phyloP scores from a whole-genome alignment of 2,888 invertebrate species.

The Agonopterix alstromeriana region DNA sequence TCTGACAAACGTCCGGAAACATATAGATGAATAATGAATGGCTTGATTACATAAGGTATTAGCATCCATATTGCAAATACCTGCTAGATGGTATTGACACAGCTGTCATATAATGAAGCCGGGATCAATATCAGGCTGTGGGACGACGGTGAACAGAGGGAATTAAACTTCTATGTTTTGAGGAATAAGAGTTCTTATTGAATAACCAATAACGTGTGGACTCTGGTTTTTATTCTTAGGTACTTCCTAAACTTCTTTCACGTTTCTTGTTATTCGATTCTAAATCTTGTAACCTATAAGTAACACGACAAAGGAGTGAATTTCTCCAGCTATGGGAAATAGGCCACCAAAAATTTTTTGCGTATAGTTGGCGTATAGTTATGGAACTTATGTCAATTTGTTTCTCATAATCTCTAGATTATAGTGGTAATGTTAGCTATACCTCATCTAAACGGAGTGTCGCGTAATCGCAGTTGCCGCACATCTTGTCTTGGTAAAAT shows the following conservation, averaged over 20 bases:
- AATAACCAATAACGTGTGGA: no score
- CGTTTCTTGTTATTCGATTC: neutral
- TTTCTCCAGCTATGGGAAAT: no score
- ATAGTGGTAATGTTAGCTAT: no score
- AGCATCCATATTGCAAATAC: slow-evolving; percentile 5
- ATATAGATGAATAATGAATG: slow-evolving; percentile 2
- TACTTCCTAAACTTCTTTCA: neutral
- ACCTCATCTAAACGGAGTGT: no score
- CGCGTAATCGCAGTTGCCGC: no score
- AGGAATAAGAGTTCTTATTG: no score
- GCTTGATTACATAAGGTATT: slow-evolving; percentile 1
- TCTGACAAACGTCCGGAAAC: neutral
- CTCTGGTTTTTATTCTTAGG: neutral
- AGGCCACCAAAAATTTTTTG: no score
- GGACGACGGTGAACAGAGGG: neutral
- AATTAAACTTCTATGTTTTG: neutral
- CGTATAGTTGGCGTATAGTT: no score
- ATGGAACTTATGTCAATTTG: no score
- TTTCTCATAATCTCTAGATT: no score
- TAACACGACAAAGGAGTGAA: no score
- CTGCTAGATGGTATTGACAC: slow-evolving; percentile 5
- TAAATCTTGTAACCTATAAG: neutral
- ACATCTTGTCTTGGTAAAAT: no score
- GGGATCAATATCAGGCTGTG: slow-evolving; percentile 1
- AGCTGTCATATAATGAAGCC: slow-evolving; percentile 5